phyloP scores from a whole-genome alignment of 2,888 invertebrate genomes.

The Tricholauxania praeusta region DNA sequence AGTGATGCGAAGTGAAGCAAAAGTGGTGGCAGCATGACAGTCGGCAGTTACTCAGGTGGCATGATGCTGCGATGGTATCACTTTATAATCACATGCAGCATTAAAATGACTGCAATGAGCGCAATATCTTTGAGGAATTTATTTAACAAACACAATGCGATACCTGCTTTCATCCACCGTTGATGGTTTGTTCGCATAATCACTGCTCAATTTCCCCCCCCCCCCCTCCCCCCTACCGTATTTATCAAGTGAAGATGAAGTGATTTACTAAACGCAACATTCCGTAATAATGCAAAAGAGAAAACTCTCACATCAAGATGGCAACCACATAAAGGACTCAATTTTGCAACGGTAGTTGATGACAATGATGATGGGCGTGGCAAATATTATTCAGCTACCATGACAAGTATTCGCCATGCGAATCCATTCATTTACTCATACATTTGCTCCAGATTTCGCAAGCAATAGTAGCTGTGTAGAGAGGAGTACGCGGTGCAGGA shows the following conservation, averaged over 20 bases:
- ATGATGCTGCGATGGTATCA: background rate
- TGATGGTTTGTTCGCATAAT: too few relatives aligned
- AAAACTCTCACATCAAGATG: constrained; percentile 10
- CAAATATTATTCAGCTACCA: constrained; percentile 17
- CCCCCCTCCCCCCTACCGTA: background rate
- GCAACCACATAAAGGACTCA: background rate
- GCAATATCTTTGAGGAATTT: constrained; percentile 12
- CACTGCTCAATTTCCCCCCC: background rate
- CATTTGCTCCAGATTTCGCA: background rate
- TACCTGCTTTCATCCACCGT: background rate
- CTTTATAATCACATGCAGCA: background rate
- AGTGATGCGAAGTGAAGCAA: background rate
- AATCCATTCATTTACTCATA: constrained; percentile 19
- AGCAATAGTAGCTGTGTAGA: background rate
- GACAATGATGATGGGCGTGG: constrained; percentile 2
- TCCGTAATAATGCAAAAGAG: constrained; percentile 22
- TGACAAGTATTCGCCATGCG: constrained; percentile 20
- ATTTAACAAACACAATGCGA: constrained; percentile 1
- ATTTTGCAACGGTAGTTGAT: constrained; percentile 15
- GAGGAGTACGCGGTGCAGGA: background rate
- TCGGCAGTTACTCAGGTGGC: background rate
- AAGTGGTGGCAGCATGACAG: background rate
- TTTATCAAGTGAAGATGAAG: constrained; percentile 24
- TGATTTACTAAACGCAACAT: constrained; percentile 23
- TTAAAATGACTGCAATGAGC: constrained; percentile 1